Evolutionary conservation across 2,113 vertebrate species (phyloP).

Genomic region (Perca flavescens): DNA sequence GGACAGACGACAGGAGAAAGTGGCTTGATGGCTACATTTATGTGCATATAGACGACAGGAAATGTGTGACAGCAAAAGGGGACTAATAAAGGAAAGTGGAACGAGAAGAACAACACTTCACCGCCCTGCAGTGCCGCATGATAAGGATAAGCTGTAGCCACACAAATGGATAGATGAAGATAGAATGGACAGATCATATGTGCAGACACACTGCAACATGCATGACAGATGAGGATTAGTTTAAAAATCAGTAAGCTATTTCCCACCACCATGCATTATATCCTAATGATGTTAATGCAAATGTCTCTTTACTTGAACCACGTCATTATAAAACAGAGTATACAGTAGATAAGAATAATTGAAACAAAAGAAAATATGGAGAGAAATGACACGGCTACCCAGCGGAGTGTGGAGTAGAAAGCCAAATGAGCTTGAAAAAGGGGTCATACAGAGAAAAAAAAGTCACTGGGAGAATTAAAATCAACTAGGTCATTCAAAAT

Average conservation of each 20-base stretch:
- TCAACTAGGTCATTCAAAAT: constrained; percentile 83
- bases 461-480: constrained; percentile 62
- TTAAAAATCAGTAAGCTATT: constrained; percentile 56
- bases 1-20: constrained; percentile 75
- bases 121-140: constrained; percentile 41
- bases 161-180: constrained; percentile 36
- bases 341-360: constrained; percentile 61
- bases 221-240: constrained; percentile 53
- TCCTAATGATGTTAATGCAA: constrained; percentile 51
- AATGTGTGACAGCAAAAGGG: constrained; percentile 28
- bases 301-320: constrained; percentile 27
- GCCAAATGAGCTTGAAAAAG: constrained; percentile 61
- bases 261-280: constrained; percentile 51
- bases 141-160: constrained; percentile 25
- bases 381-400: constrained; percentile 55
- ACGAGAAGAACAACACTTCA: constrained; percentile 19
- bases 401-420: constrained; percentile 40
- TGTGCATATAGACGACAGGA: constrained; percentile 38
- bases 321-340: constrained; percentile 35
- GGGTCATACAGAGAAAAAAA: constrained; percentile 41
- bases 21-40: constrained; percentile 70
- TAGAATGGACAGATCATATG: constrained; percentile 12
- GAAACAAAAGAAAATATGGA: constrained; percentile 54
- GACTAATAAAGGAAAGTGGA: not conserved
- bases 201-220: constrained; percentile 38